A percentile compares a stretch with the other conserved stretches of the same genome.
Conservation (phyloP, 2,888 invertebrate species). For the Rotaria sp. region DNA sequence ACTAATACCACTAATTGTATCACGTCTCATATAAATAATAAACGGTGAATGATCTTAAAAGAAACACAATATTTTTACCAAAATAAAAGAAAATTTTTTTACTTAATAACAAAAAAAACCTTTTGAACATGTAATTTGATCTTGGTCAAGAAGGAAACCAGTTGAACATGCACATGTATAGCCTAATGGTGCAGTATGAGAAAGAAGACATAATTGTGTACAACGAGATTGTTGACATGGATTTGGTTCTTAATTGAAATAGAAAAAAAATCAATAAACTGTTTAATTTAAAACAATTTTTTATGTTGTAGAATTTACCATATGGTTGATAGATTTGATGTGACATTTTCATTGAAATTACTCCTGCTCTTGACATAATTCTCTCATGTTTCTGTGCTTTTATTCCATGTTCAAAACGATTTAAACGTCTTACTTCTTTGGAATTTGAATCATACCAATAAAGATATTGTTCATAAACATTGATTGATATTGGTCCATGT, state of each 20-base stretch:
- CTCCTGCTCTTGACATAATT: slow-evolving; percentile 60
- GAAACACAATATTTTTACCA: neutral
- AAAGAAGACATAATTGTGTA: slow-evolving; percentile 81
- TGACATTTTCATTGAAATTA: slow-evolving; percentile 70
- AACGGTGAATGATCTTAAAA: slow-evolving; percentile 72
- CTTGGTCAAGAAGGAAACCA: slow-evolving; percentile 58
- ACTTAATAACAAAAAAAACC: slow-evolving; percentile 58
- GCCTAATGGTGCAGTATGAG: slow-evolving; percentile 65
- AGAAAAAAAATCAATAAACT: neutral
- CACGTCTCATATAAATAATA: slow-evolving; percentile 43
- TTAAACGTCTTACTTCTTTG: slow-evolving; percentile 64
- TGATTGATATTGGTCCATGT: slow-evolving; percentile 75
- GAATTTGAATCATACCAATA: slow-evolving; percentile 73
- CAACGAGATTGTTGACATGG: slow-evolving; percentile 73
- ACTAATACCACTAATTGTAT: slow-evolving; percentile 45
- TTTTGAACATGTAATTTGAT: slow-evolving; percentile 2
- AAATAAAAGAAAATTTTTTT: neutral
- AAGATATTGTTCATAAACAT: slow-evolving; percentile 49
- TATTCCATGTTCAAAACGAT: slow-evolving; percentile 84
- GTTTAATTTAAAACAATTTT: too few relatives aligned
- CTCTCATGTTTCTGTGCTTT: slow-evolving; percentile 83
- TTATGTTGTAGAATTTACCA: slow-evolving; percentile 44
- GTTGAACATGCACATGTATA: slow-evolving; percentile 85
- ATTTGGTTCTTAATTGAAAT: slow-evolving; percentile 56
- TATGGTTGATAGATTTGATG: slow-evolving; percentile 83